phyloP scores from a whole-genome alignment of 2,888 invertebrate species.

The Eucera pruinosa region DNA sequence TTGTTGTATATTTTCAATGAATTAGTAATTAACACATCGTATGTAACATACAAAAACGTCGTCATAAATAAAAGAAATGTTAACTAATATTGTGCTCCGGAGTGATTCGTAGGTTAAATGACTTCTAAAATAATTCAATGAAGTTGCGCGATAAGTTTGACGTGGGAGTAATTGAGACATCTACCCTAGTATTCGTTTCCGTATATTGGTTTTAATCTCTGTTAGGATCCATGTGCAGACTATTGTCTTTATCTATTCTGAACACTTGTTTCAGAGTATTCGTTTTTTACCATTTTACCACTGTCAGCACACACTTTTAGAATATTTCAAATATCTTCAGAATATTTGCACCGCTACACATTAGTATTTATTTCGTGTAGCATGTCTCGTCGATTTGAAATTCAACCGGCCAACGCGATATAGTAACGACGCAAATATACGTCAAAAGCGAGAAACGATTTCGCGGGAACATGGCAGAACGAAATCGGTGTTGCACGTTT shows the following conservation, averaged over 20 bases:
- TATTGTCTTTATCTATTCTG: too few relatives aligned
- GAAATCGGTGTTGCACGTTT: constrained; percentile 30
- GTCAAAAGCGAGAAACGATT: constrained; percentile 16
- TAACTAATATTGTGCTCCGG: too few relatives aligned
- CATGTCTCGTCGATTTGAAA: constrained; percentile 56
- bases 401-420: constrained; percentile 30
- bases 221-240: too few relatives aligned
- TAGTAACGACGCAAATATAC: neutral
- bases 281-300: neutral
- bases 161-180: too few relatives aligned
- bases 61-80: too few relatives aligned
- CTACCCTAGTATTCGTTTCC: too few relatives aligned
- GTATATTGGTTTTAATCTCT: neutral
- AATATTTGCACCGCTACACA: neutral
- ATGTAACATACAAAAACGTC: too few relatives aligned
- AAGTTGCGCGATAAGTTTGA: too few relatives aligned
- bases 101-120: too few relatives aligned
- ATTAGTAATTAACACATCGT: too few relatives aligned
- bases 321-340: neutral
- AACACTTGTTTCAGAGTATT: neutral
- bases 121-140: too few relatives aligned
- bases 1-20: too few relatives aligned
- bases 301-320: neutral
- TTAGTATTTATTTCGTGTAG: constrained; percentile 19
- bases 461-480: constrained; percentile 20